These are phyloP conservation scores for Temnothorax curvispinosus DNA, from an alignment of 1,140 invertebrate species.

Conservation along the genomic window DNA sequence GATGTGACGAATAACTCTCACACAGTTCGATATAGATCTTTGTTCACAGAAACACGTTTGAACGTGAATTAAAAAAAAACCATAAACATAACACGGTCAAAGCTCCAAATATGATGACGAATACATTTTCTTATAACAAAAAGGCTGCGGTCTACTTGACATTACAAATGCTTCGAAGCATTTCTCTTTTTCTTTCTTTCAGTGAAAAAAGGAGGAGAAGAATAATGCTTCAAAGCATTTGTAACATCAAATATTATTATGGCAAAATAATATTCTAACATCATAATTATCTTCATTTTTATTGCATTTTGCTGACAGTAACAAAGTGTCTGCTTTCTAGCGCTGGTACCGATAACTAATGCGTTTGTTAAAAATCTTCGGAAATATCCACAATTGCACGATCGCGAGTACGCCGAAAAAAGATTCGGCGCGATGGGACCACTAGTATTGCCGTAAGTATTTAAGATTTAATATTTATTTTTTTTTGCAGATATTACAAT, in stretches of 20 bases:
- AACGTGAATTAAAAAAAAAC: neutral
- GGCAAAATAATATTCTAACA: neutral
- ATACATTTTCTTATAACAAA: neutral
- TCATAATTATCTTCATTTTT: neutral
- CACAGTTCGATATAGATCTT: neutral
- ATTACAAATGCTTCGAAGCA: no score
- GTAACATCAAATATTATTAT: no score
- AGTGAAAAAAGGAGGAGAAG: no score
- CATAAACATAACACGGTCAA: neutral
- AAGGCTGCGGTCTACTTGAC: no score
- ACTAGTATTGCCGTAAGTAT: slow-evolving; percentile 89
- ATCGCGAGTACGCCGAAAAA: slow-evolving; percentile 87
- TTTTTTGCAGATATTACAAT: neutral
- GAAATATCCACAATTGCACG: slow-evolving; percentile 91
- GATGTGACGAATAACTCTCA: neutral
- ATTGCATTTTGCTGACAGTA: neutral
- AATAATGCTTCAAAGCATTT: no score
- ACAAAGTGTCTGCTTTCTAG: slow-evolving; percentile 83
- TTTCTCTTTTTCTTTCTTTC: no score
- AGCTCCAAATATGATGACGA: neutral
- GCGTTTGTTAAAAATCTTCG: slow-evolving; percentile 87
- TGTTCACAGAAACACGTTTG: neutral
- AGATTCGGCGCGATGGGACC: slow-evolving; percentile 87
- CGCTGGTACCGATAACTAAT: slow-evolving; percentile 88
- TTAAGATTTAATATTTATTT: neutral